Evolutionary conservation across 1,140 invertebrate genomes (phyloP), one percentile per base, ranked within the genome.

Genomic region (Rhopalosiphum maidis): DNA sequence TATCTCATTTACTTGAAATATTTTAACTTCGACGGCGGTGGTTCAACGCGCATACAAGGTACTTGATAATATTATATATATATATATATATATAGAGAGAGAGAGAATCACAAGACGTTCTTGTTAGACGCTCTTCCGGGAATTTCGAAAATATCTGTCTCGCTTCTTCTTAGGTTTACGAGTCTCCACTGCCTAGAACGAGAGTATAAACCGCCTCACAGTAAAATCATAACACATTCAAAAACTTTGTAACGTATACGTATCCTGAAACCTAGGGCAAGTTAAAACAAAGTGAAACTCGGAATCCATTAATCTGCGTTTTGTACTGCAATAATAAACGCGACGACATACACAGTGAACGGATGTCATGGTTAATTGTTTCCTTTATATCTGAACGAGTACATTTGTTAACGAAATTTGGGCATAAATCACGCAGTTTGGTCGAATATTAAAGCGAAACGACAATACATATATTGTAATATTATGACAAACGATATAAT

Each of bases 371-470:
- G 43, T 88, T 88, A n/a, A 51, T 51, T 88, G 86, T 88, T 51
- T 88, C 46, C 86, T 88, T 88, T n/a, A 68, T 68, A 88, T 88
- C n/a, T 30, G 18, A n/a, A 88, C 46, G n/a, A 51, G 46, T 48
- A 51, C 46, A 51, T 51, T 48, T 35, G 86, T 88, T 21, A 51
- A 88, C 86, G 22, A 88, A 88, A 88, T 88, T n/a, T 51, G 86
- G 35, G 48, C 30, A 8, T 88, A 88, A 51, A 51, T 51, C 35
- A 48, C 18, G 6, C 30, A 30, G 46, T 88, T 30, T 51, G 21
- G 22, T 22, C 21, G 46, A 88, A 88, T 48, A 51, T 68, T n/a
- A n/a, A 15, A n/a, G 30, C 60, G 11, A n/a, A 68, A 68, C 60
- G 60, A 18, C 30, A n/a, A 68, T 68, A 68, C 15, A 68, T 68